Evolutionary conservation across 2,888 invertebrate species (phyloP).

Genomic region (Brachyptera putata): DNA sequence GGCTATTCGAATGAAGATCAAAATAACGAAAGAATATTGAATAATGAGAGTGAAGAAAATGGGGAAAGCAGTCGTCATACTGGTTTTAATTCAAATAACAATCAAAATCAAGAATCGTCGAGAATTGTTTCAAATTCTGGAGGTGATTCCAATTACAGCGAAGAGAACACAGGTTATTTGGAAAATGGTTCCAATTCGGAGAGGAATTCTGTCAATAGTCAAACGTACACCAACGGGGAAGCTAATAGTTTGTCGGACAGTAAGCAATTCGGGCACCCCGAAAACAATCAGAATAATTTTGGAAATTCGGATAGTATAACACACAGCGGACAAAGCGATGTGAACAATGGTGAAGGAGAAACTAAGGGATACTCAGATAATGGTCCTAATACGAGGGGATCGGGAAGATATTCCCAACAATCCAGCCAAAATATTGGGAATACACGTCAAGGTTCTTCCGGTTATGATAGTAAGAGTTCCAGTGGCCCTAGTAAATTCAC

Average conservation of each 20-base stretch:
- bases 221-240: too few species aligned
- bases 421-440: too few species aligned
- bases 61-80: neutral
- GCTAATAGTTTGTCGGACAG: neutral
- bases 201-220: too few species aligned
- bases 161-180: neutral
- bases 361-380: conserved; percentile 8
- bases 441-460: too few species aligned
- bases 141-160: too few species aligned
- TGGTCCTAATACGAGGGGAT: neutral
- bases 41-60: neutral
- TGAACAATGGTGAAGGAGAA: neutral
- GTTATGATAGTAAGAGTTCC: neutral
- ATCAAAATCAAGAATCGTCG: too few species aligned
- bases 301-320: too few species aligned
- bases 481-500: neutral
- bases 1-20: neutral
- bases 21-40: neutral
- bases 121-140: too few species aligned
- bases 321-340: neutral
- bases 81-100: too few species aligned
- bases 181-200: neutral
- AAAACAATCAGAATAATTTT: too few species aligned
- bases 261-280: neutral
- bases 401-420: neutral